Conservation (phyloP, 2,888 invertebrate genomes). For the Heliconius ismenius region DNA sequence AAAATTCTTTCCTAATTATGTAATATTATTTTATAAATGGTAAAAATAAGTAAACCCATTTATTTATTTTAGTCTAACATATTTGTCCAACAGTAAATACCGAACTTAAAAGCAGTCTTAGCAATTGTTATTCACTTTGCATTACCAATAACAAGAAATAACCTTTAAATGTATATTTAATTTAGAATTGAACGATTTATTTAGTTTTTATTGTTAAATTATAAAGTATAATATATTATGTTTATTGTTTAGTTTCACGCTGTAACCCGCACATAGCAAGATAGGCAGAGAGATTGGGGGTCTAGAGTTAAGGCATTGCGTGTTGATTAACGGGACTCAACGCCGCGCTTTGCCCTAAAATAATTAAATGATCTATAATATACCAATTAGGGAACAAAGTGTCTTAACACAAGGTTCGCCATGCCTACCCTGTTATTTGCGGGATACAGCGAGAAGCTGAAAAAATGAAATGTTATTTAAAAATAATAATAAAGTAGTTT, state of each 20-base stretch:
- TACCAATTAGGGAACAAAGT: too few species aligned
- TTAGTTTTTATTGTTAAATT: not conserved
- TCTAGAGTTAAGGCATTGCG: not conserved
- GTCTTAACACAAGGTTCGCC: too few species aligned
- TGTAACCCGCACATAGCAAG: too few species aligned
- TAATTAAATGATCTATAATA: too few species aligned
- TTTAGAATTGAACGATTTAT: constrained; percentile 1
- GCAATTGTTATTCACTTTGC: constrained; percentile 28
- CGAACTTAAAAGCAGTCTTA: not conserved
- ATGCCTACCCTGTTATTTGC: too few species aligned
- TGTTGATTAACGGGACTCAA: too few species aligned
- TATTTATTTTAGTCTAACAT: not conserved
- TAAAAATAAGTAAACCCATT: not conserved
- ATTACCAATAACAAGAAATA: constrained; percentile 8
- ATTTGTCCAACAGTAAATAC: not conserved
- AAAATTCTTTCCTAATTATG: too few species aligned
- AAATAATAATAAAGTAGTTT: too few species aligned
- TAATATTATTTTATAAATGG: too few species aligned
- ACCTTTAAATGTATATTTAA: constrained; percentile 27
- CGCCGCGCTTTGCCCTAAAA: too few species aligned
- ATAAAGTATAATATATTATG: not conserved
- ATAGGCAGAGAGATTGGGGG: not conserved
- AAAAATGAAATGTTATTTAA: too few species aligned
- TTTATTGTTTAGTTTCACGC: not conserved
- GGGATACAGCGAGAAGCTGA: too few species aligned